These are phyloP conservation scores for Mus musculus DNA, from an alignment of 2,113 vertebrate genomes.

Conservation along the genomic window DNA sequence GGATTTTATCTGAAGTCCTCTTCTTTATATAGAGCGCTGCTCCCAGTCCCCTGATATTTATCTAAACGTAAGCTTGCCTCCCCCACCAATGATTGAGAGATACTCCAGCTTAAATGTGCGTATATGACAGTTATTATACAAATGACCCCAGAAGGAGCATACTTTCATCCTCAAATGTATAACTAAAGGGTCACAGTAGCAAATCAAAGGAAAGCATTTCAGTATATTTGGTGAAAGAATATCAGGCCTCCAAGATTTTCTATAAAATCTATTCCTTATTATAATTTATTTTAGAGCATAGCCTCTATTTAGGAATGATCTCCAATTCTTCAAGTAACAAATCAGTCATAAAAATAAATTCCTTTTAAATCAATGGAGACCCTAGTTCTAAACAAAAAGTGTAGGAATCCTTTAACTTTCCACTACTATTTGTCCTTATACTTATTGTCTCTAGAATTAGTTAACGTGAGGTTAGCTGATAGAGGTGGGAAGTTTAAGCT, in stretches of 20 bases:
- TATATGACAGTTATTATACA: not conserved
- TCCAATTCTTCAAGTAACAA: not conserved
- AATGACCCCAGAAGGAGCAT: not conserved
- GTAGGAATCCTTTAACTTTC: not conserved
- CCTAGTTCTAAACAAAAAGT: not conserved
- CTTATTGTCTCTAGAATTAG: not conserved
- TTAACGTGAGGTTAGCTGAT: not conserved
- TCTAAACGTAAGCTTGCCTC: not conserved
- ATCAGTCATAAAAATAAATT: not conserved
- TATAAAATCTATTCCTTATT: not conserved
- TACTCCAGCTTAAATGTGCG: not conserved
- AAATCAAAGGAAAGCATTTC: not conserved
- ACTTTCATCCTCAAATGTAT: not conserved
- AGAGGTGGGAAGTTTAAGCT: not conserved
- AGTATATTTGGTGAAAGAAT: not conserved
- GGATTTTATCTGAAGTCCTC: not conserved
- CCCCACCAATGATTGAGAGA: not conserved
- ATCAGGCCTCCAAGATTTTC: not conserved
- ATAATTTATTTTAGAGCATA: not conserved
- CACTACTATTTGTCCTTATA: not conserved
- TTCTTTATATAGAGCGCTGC: not conserved
- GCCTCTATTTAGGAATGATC: not conserved
- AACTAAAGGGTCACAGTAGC: not conserved
- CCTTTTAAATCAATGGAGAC: not conserved
- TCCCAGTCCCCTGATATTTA: not conserved